Conservation (phyloP, 1,140 invertebrate genomes). For the Theocolax elegans region DNA sequence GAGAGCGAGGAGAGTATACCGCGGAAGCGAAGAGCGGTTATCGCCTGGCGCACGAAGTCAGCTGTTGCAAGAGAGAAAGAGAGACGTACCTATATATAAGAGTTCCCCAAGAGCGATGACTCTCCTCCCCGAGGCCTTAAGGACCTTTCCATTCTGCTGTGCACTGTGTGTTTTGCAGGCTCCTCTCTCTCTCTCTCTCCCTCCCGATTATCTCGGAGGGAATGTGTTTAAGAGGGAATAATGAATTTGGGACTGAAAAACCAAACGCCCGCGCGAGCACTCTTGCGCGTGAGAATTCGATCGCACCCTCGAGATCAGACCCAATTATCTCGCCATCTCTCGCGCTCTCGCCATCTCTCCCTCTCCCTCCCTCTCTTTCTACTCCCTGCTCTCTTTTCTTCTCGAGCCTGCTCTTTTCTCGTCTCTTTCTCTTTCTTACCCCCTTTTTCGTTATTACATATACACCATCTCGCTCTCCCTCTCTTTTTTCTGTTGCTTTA, state of each 20-base stretch:
- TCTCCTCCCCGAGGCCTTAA: conserved; percentile 17
- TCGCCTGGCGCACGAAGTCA: conserved; percentile 4
- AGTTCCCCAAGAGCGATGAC: conserved; percentile 22
- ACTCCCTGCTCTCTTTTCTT: too few species aligned
- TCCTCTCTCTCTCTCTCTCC: too few species aligned
- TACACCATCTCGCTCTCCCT: too few species aligned
- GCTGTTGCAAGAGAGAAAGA: conserved; percentile 9
- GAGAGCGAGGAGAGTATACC: not conserved
- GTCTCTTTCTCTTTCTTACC: too few species aligned
- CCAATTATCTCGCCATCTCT: conserved; percentile 37
- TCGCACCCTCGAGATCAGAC: conserved; percentile 41
- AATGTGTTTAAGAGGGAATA: conserved; percentile 29
- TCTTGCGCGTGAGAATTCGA: conserved; percentile 42
- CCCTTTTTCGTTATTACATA: conserved; percentile 30
- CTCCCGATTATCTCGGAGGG: conserved; percentile 1
- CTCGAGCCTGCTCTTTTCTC: too few species aligned
- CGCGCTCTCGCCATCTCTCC: conserved; percentile 13
- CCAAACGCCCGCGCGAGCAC: too few species aligned
- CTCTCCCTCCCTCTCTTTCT: too few species aligned
- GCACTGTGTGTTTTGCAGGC: too few species aligned
- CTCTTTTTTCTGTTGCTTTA: too few species aligned
- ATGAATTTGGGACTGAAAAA: conserved; percentile 32
- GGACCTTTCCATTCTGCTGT: conserved; percentile 32
- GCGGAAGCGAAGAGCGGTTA: conserved; percentile 11
- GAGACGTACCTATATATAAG: too few species aligned